phyloP scores from a whole-genome alignment of 1,140 invertebrate genomes.

The Proctacanthus coquilletti region DNA sequence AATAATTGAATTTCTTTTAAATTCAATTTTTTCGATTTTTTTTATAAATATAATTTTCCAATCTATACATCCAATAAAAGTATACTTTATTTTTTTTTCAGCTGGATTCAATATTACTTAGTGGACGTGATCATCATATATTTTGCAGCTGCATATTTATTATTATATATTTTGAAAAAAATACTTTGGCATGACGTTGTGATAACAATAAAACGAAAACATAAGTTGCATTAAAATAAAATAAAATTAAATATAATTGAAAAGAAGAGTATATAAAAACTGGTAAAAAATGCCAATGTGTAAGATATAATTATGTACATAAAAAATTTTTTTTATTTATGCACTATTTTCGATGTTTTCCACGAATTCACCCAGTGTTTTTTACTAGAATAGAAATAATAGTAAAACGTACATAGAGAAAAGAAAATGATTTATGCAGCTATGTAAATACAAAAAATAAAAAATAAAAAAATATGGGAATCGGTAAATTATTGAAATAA shows the following conservation, averaged over 20 bases:
- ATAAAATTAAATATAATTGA: neutral
- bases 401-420: too few relatives aligned
- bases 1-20: too few relatives aligned
- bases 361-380: too few relatives aligned
- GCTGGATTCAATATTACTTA: conserved; percentile 27
- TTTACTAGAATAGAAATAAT: too few relatives aligned
- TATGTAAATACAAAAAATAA: too few relatives aligned
- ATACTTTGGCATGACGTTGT: conserved; percentile 18
- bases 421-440: too few relatives aligned
- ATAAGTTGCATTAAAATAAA: too few relatives aligned
- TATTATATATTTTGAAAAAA: conserved; percentile 17
- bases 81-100: conserved; percentile 5
- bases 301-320: neutral
- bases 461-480: too few relatives aligned
- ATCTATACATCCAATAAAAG: neutral
- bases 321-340: neutral
- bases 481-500: too few relatives aligned
- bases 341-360: neutral
- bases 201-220: neutral
- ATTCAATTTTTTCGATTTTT: conserved; percentile 1
- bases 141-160: conserved; percentile 9
- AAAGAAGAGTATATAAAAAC: neutral
- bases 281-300: neutral
- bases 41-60: neutral
- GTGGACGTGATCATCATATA: conserved; percentile 20